phyloP scores from a whole-genome alignment of 2,113 vertebrate species.

The Nibea albiflora region DNA sequence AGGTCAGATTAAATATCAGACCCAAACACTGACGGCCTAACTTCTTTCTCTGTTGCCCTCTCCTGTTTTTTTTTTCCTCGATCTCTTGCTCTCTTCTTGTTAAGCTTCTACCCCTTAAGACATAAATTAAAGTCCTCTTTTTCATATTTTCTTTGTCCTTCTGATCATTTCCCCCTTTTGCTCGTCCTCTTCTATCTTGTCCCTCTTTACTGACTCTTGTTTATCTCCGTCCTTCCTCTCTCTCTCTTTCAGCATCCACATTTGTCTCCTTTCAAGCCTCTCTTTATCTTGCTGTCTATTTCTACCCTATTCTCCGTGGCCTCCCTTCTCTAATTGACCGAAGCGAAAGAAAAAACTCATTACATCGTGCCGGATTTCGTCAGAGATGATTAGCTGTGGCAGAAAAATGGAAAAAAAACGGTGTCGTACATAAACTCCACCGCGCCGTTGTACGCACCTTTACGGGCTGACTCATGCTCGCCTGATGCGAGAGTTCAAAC shows the following conservation, averaged over 20 bases:
- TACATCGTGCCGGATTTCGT: conserved; percentile 51
- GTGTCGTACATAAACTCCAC: conserved; percentile 72
- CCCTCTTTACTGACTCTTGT: conserved; percentile 25
- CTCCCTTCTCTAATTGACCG: conserved; percentile 50
- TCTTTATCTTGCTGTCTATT: conserved; percentile 1
- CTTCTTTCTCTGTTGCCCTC: conserved; percentile 33
- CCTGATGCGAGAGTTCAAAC: conserved; percentile 52
- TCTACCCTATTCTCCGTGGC: conserved; percentile 16
- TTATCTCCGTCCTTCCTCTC: conserved; percentile 19
- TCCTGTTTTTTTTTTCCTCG: conserved; percentile 12
- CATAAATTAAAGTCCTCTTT: conserved; percentile 7
- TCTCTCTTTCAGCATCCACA: background rate
- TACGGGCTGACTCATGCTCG: conserved; percentile 52
- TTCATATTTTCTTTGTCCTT: conserved; percentile 1
- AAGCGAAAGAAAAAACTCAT: conserved; percentile 51
- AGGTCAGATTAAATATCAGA: conserved; percentile 50
- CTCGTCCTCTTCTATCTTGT: conserved; percentile 2
- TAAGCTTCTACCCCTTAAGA: background rate
- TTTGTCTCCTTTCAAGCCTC: conserved; percentile 29
- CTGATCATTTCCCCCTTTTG: conserved; percentile 18
- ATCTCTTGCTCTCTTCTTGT: conserved; percentile 21
- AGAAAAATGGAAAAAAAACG: conserved; percentile 71
- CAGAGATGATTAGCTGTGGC: conserved; percentile 58
- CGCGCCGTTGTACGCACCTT: conserved; percentile 50
- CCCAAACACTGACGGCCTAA: conserved; percentile 21